phyloP scores from a whole-genome alignment of 2,888 invertebrate species.

The Hanleya hanleyi region DNA sequence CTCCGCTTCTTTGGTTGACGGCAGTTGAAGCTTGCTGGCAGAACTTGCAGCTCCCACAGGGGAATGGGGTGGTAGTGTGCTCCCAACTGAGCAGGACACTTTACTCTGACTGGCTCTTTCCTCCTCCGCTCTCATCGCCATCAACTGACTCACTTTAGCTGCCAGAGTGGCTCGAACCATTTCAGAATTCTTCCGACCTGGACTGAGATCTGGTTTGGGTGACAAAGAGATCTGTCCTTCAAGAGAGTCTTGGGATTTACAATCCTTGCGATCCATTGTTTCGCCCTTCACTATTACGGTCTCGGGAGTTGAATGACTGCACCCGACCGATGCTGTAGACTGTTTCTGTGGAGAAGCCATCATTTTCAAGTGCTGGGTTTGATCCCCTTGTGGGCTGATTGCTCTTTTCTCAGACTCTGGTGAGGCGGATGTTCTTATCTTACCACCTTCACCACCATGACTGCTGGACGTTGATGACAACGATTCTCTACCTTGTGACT shows the following conservation, averaged over 20 bases:
- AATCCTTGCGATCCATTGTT: too few relatives aligned
- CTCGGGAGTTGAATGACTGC: not conserved
- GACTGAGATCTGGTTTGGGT: constrained; percentile 1
- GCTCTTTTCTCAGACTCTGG: not conserved
- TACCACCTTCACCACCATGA: not conserved
- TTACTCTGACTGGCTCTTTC: not conserved
- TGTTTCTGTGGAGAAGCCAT: not conserved
- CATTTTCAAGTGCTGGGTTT: too few relatives aligned
- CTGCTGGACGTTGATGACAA: too few relatives aligned
- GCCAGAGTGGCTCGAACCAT: constrained; percentile 1
- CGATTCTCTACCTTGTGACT: not conserved
- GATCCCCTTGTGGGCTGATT: not conserved
- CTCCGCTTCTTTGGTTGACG: not conserved
- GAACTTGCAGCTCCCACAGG: too few relatives aligned
- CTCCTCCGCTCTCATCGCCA: constrained; percentile 9
- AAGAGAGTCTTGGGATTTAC: too few relatives aligned
- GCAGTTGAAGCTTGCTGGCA: not conserved
- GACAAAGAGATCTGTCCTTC: not conserved
- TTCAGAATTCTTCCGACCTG: constrained; percentile 5
- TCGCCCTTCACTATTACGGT: not conserved
- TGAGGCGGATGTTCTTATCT: not conserved
- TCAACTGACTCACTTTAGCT: not conserved
- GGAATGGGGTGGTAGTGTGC: not conserved
- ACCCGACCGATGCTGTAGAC: not conserved
- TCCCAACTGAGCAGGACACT: not conserved